Base-by-base conservation (phyloP, 2,888 invertebrate genomes). In the Leptopilina drosophilae region DNA sequence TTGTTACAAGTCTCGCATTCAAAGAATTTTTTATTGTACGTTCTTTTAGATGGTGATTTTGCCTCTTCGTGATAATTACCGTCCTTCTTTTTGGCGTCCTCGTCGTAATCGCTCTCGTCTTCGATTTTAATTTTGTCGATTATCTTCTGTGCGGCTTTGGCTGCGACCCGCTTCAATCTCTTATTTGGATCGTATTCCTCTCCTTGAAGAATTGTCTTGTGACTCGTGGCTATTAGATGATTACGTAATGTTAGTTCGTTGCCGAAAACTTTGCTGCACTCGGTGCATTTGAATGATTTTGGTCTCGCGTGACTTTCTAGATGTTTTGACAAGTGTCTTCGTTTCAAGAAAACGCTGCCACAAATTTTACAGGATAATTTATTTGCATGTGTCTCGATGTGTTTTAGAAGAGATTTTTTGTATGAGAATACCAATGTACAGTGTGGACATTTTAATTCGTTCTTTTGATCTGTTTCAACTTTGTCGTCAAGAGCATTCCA, bases 51-150 rank as follows among this genome's bases (percentile, higher is more conserved):
- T 20, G 80, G 49, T 4, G 53, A 33, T 33, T 56, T 73, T 6
- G 14, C 14, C 4, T 73, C 73, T 5, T 59, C 73, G 0, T 11
- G 40, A 11, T 53, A 73, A n/a, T 73, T 73, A 14, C 7, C 53
- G 53, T 73, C 53, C 11, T 73, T 73, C n/a, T 33, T 56, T 5
- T 56, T 73, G 6, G 6, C 73, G 7, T 86, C 84, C 2, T 87
- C 89, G 9, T 84, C 87, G 11, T 89, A 89, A 65, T 90, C 90
- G 1, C 88, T 73, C 42, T 85, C 87, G 65, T 89, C 87, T 20
- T 90, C 91, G 0, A 89, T 91, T 81, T 89, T 91, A 5, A 92
- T 91, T 78, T 90, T 88, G 77, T 92, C 91, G 20, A 92, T 91
- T 15, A 92, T 91, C 42, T 87, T 91, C 56, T 91, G 90, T 0